phyloP scores from a whole-genome alignment of 1,140 invertebrate genomes.

The Diachasma alloeum region DNA sequence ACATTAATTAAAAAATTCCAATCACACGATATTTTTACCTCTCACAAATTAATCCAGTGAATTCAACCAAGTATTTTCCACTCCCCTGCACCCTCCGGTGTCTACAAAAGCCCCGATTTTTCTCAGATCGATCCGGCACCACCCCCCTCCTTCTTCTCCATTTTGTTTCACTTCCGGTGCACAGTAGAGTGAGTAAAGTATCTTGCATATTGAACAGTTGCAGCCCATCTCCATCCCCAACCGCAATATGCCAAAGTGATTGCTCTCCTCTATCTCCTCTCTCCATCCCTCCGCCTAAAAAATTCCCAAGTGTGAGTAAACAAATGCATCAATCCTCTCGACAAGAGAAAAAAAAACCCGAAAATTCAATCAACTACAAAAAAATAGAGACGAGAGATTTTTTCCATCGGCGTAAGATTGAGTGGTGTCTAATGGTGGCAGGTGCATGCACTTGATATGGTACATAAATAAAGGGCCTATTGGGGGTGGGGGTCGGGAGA shows the following conservation, averaged over 20 bases:
- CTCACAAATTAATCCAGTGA: background rate
- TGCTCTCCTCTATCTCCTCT: constrained; percentile 9
- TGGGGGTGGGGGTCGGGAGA: background rate
- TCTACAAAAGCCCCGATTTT: background rate
- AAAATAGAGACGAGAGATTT: background rate
- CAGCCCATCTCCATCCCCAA: constrained; percentile 4
- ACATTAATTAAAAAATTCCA: background rate
- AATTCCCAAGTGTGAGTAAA: background rate
- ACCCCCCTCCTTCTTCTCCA: background rate
- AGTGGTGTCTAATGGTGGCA: constrained; percentile 30
- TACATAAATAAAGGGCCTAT: constrained; percentile 37
- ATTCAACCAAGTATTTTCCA: background rate
- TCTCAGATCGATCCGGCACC: background rate
- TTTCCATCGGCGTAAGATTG: background rate
- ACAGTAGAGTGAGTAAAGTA: background rate
- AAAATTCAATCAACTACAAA: background rate
- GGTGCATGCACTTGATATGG: constrained; percentile 44
- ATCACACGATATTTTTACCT: background rate
- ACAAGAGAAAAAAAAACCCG: background rate
- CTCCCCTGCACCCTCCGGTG: background rate
- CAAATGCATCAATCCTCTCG: background rate
- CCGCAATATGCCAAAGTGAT: constrained; percentile 19
- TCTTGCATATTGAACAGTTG: constrained; percentile 22
- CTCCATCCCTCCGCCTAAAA: background rate
- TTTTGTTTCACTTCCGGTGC: background rate